Conservation (phyloP, 1,140 invertebrate genomes). For the Anoplophora glabripennis region DNA sequence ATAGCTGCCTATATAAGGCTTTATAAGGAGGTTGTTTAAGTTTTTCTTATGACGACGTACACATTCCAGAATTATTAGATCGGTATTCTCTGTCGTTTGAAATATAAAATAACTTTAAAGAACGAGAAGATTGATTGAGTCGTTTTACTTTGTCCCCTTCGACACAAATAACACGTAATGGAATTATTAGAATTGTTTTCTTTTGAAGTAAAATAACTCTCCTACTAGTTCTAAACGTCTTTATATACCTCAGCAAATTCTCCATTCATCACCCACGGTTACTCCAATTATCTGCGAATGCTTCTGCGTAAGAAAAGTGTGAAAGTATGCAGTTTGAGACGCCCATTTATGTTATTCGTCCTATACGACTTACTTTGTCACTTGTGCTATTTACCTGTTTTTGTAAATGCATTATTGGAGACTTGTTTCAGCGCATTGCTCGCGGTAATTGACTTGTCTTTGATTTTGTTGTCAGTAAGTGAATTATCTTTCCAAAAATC, state of each 20-base stretch:
- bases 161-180: constrained; percentile 7
- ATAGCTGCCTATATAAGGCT: no score
- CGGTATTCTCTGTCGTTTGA: no score
- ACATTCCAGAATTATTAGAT: no score
- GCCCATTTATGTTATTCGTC: constrained; percentile 8
- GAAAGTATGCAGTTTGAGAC: constrained; percentile 7
- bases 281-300: constrained; percentile 10
- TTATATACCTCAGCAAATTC: not conserved
- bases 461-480: no score
- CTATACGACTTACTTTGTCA: constrained; percentile 1
- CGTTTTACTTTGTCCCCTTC: not conserved
- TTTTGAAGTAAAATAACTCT: constrained; percentile 5
- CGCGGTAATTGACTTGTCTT: no score
- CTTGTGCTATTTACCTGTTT: constrained; percentile 1
- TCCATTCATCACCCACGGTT: not conserved
- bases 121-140: no score
- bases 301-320: constrained; percentile 3
- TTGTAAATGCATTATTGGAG: not conserved
- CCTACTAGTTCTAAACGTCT: constrained; percentile 9
- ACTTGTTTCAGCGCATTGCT: no score
- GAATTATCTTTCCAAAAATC: no score
- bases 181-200: constrained; percentile 9
- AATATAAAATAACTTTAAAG: no score
- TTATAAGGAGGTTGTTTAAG: no score
- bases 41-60: no score